A percentile compares a stretch with the other conserved stretches of the same genome.
Conservation (phyloP, 2,113 vertebrate genomes). For the Megaptera novaeangliae region DNA sequence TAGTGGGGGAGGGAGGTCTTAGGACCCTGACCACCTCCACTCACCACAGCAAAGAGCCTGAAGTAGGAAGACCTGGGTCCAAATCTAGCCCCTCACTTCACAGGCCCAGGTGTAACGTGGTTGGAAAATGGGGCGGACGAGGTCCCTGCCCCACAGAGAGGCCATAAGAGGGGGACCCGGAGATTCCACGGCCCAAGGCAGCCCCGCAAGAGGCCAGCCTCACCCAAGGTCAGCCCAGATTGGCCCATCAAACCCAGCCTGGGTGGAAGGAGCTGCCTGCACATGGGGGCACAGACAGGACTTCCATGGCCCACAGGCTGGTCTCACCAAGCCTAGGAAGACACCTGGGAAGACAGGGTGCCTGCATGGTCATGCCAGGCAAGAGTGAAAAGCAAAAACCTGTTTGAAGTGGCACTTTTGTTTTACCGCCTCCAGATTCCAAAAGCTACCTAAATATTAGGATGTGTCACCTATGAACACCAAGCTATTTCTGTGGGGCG, state of each 20-base stretch:
- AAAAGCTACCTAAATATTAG: neutral
- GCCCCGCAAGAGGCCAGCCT: neutral
- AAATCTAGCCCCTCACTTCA: neutral
- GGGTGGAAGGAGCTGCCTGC: neutral
- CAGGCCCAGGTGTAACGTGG: accelerated
- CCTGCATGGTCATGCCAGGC: neutral
- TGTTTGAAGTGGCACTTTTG: neutral
- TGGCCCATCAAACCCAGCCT: neutral
- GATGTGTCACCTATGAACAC: neutral
- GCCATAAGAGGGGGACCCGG: neutral
- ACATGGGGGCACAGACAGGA: neutral
- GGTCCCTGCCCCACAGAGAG: no score
- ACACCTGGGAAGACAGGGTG: neutral
- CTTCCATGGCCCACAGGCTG: accelerated
- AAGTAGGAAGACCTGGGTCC: neutral
- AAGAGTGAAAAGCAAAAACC: neutral
- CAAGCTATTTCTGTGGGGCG: neutral
- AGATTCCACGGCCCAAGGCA: neutral
- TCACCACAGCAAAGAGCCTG: neutral
- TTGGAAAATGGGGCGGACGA: neutral
- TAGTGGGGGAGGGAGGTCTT: no score
- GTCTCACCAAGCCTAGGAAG: no score
- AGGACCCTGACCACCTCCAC: neutral
- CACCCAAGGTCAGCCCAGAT: neutral
- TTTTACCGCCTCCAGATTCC: neutral